Evolutionary conservation across 2,113 vertebrate species (phyloP).

Genomic region (Platycercus adscitus): DNA sequence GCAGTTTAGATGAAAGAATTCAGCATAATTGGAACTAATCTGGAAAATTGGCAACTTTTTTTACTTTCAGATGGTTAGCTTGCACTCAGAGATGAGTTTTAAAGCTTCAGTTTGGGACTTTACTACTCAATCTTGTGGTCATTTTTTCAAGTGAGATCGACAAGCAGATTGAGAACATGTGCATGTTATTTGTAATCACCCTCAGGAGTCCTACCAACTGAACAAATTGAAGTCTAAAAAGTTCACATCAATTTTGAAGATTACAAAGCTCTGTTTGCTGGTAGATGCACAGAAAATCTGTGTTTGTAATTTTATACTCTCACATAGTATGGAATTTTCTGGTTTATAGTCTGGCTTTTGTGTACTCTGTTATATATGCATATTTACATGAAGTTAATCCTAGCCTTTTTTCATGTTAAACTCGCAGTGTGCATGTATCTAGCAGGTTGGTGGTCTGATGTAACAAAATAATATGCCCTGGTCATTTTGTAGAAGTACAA

Average conservation of each 20-base stretch:
- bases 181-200: background rate
- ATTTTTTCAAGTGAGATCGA: conserved; percentile 14
- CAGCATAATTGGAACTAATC: conserved; percentile 8
- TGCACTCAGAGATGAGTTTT: conserved; percentile 37
- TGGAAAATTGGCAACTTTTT: conserved; percentile 42
- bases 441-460: conserved; percentile 16
- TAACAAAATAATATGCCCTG: conserved; percentile 11
- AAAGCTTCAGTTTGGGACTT: conserved; percentile 30
- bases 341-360: conserved; percentile 37
- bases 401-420: background rate
- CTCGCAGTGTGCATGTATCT: background rate
- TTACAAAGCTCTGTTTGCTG: conserved; percentile 50
- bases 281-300: conserved; percentile 41
- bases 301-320: conserved; percentile 54
- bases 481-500: background rate
- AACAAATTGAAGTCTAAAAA: conserved; percentile 46
- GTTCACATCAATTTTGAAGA: conserved; percentile 60
- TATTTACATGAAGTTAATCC: conserved; percentile 24
- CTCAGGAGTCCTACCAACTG: background rate
- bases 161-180: conserved; percentile 23
- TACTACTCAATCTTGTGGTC: background rate
- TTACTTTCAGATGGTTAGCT: conserved; percentile 31
- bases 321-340: conserved; percentile 32
- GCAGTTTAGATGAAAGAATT: conserved; percentile 26
- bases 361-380: background rate